These are phyloP conservation scores for Grantiella picta DNA, from an alignment of 2,113 vertebrate genomes.

Conservation along the genomic window DNA sequence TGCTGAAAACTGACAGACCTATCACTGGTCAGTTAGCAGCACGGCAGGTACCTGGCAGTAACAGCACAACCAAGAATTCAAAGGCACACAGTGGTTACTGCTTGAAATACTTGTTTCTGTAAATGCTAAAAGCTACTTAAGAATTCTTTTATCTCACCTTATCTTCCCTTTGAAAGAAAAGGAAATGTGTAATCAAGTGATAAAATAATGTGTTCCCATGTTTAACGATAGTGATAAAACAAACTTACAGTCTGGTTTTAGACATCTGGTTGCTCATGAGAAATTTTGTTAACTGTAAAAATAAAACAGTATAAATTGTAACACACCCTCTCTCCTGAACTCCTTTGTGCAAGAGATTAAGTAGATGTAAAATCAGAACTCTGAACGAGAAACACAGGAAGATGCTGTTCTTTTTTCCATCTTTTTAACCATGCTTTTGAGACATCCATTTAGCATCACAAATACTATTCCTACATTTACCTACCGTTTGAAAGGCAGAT, in stretches of 20 bases:
- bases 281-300: not conserved
- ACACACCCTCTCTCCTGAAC: not conserved
- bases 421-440: not conserved
- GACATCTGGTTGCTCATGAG: not conserved
- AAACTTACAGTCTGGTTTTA: not conserved
- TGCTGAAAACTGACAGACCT: not conserved
- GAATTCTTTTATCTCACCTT: slow-evolving; percentile 4
- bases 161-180: slow-evolving; percentile 30
- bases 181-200: slow-evolving; percentile 36
- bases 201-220: slow-evolving; percentile 7
- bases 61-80: not conserved
- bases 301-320: not conserved
- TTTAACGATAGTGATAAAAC: not conserved
- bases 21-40: not conserved
- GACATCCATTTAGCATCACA: not conserved
- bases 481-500: not conserved
- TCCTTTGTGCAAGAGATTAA: not conserved
- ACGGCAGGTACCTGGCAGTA: not conserved
- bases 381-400: slow-evolving; percentile 25
- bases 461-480: not conserved
- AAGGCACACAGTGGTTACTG: not conserved
- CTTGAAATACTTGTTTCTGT: not conserved
- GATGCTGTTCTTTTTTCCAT: not conserved
- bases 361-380: not conserved
- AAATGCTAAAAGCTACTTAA: not conserved